Base-by-base conservation (phyloP, 2,113 vertebrate species). In the Campylorhamphus procurvoides region DNA sequence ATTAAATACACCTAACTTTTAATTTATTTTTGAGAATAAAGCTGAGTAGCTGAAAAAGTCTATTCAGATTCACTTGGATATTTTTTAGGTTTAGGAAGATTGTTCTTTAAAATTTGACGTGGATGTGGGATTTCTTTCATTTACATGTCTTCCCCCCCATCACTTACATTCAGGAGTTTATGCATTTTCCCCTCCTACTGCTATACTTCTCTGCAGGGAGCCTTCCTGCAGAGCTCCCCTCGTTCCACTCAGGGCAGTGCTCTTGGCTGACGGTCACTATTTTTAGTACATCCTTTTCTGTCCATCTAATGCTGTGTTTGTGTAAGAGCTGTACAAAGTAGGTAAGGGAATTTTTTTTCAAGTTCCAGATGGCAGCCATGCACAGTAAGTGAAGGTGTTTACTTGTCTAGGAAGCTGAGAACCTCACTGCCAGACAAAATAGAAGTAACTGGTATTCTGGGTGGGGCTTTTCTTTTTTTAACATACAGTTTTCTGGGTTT, bases 211-310 rank as follows among this genome's bases (percentile, higher is more conserved):
- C 72, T 90, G 82, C 72, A 55, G 79, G 87, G 44, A 87, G 77
- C 44, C 64, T 87, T 95, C 93, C 72, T 58, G 78, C 63, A 73
- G 59, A 83, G 50, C 60, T 94, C 68, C 67, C 33, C 42, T 89
- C 25, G 1, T 90, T 95, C 92, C 60, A 44, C 87, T 62, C 10
- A 25, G 84, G 85, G 79, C 95, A 94, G 56, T 47, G 92, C 42
- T 83, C 87, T 90, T 92, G 72, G 76, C 85, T 81, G 76, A 56
- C 9, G 0, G 85, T 15, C 47, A 22, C 88, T 96, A 96, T 94
- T 95, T 95, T 96, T 97, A 95, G 96, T 78, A 87, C 76, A 95
- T 96, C 93, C 86, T 93, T 96, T 93, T 96, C 94, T 93, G 92
- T 96, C 93, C 91, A 58, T 87, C 93, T 91, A 84, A 79, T 40